Conservation (phyloP, 2,888 invertebrate genomes). For the Nipponacmea schrenckii region DNA sequence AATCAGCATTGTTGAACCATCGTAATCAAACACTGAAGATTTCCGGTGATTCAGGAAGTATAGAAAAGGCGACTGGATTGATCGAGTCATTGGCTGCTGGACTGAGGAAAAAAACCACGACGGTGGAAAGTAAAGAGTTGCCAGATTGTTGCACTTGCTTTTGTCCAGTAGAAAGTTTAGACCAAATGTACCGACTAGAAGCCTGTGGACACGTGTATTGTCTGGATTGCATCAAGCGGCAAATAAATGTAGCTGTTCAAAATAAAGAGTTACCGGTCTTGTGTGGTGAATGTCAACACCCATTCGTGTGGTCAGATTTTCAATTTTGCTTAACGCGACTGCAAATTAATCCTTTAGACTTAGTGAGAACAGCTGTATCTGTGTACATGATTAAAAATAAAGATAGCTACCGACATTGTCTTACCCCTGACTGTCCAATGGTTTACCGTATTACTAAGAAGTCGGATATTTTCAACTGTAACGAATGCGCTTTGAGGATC, state of each 20-base stretch:
- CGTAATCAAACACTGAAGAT: constrained; percentile 34
- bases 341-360: background rate
- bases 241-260: constrained; percentile 31
- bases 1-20: constrained; percentile 33
- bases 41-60: constrained; percentile 31
- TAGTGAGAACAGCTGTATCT: constrained; percentile 39
- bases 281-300: constrained; percentile 48
- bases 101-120: background rate
- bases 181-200: constrained; percentile 50
- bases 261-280: constrained; percentile 47
- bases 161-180: constrained; percentile 39
- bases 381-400: constrained; percentile 40
- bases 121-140: background rate
- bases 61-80: constrained; percentile 28
- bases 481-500: constrained; percentile 38
- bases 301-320: constrained; percentile 44
- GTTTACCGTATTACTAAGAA: constrained; percentile 47
- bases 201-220: constrained; percentile 62
- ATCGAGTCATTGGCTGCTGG: constrained; percentile 25
- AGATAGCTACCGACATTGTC: constrained; percentile 47
- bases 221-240: constrained; percentile 41
- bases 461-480: constrained; percentile 37
- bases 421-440: constrained; percentile 57
- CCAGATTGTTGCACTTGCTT: constrained; percentile 57
- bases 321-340: background rate